A percentile compares a stretch with the other conserved stretches of the same genome.
These are phyloP conservation scores for Pseudotriccus pelzelni DNA, from an alignment of 2,797 vertebrate genomes.

Conservation along the genomic window DNA sequence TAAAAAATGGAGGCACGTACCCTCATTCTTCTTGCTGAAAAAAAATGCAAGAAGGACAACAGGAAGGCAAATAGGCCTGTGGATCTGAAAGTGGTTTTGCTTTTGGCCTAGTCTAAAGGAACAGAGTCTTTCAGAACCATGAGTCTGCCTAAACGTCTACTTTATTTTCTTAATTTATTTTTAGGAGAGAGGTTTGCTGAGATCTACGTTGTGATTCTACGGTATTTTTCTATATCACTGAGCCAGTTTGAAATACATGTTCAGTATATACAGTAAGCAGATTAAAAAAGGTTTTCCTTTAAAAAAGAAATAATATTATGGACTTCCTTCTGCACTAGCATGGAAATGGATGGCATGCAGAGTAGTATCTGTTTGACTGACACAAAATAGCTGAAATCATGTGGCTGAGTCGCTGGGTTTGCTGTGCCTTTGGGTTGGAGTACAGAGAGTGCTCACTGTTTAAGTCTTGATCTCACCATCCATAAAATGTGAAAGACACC, in stretches of 20 bases:
- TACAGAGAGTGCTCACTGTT: background rate
- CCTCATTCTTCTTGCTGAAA: background rate
- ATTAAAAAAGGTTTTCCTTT: background rate
- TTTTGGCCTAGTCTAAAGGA: background rate
- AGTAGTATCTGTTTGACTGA: background rate
- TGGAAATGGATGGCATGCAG: background rate
- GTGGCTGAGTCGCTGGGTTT: background rate
- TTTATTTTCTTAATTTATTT: background rate
- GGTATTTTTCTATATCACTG: background rate
- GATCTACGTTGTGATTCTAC: background rate
- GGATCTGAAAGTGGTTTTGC: background rate
- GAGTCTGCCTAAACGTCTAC: background rate
- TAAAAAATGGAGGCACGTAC: fast-evolving
- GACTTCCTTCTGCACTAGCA: background rate
- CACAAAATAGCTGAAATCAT: background rate
- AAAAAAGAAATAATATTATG: background rate
- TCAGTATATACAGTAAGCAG: background rate
- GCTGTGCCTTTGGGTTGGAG: background rate
- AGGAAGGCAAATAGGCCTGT: background rate
- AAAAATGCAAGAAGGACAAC: background rate
- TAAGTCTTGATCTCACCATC: constrained; percentile 1
- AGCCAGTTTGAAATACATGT: background rate
- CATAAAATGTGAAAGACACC: constrained; percentile 23
- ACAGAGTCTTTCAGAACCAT: background rate
- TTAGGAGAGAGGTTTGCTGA: background rate